Base-by-base conservation (phyloP, 2,113 vertebrate species). In the Ophiodon elongatus region DNA sequence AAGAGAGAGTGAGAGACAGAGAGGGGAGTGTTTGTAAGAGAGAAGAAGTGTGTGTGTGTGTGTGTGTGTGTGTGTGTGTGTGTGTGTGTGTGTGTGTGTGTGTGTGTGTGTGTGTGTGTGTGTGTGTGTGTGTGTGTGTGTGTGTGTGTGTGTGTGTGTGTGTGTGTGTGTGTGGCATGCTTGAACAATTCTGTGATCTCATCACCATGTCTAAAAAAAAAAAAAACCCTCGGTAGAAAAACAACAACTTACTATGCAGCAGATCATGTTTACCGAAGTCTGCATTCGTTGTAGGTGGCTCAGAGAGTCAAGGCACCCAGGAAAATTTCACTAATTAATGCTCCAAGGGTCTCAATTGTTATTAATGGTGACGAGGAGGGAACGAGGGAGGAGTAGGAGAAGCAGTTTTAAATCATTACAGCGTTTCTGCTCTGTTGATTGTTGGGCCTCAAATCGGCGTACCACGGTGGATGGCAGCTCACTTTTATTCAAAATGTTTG, bases 271-370 rank as follows among this genome's bases (percentile, higher is more conserved):
- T 95, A 93, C 92, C 76, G 52, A 85, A 87, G 87, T 90, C 83
- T 87, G 87, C 81, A 76, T 72, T 93, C 67, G 59, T 87, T 85
- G 82, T 88, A 91, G 93, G 93, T 91, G 91, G 85, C 85, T 82
- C 52, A 4, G 79, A 85, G 95, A 85, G 93, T 94, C 94, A 83
- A 50, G 93, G 91, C 95, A 59, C 96, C 93, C 73, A 59, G 91
- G 94, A 96, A 96, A 95, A 96, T 95, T 96, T 80, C 77, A 94
- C 97, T 97, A 97, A 98, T 98, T 96, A 97, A 96, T 96, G 96
- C 97, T 97, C 96, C 91, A 91, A 97, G 97, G 94, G 91, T 91
- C 96, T 95, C 94, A 95, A 95, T 96, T 96, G 95, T 95, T 95
- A 87, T 94, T 92, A 96, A 97, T 96, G 96, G 96, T 96, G 96